Base-by-base conservation (phyloP, 2,113 vertebrate genomes). In the Esox niger region DNA sequence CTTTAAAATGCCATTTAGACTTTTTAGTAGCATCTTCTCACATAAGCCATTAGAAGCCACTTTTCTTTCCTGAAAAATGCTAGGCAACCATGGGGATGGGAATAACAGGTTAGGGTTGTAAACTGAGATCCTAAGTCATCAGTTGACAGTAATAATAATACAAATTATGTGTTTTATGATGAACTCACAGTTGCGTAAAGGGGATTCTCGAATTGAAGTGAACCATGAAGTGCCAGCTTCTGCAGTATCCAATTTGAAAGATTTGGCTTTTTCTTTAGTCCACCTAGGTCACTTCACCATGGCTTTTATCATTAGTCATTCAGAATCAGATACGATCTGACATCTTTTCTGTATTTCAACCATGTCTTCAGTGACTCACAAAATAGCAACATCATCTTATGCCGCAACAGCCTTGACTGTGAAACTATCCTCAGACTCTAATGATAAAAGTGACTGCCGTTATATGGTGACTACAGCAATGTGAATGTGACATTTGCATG, bases 231-330 rank as follows among this genome's bases (percentile, higher is more conserved):
- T n/a, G n/a, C n/a, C n/a, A n/a, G n/a, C n/a, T n/a, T n/a, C n/a
- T n/a, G n/a, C n/a, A n/a, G n/a, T n/a, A n/a, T 73, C 63, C 73
- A 77, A 76, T 68, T 77, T 82, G 82, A 87, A 82, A 80, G 84
- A 87, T 86, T 74, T 73, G 76, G 62, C 70, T 79, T 87, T 84
- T 84, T 74, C 76, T 69, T 27, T 15, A 33, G 78, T 78, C 75
- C 76, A 71, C 79, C 46, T 77, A 86, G 77, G 74, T 59, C 62
- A 17, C 30, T 68, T 13, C 30, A 64, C 78, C 76, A 81, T 71
- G 73, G 73, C 70, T 78, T 59, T 62, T 63, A 69, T 72, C 77
- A 88, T 87, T 76, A 77, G 82, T 86, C 81, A 84, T 60, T 43
- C 20, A 49, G 73, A 66, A 43, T 71, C 70, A 56, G 63, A 63